Evolutionary conservation across 2,888 invertebrate genomes (phyloP).

Genomic region (Seira ritae): DNA sequence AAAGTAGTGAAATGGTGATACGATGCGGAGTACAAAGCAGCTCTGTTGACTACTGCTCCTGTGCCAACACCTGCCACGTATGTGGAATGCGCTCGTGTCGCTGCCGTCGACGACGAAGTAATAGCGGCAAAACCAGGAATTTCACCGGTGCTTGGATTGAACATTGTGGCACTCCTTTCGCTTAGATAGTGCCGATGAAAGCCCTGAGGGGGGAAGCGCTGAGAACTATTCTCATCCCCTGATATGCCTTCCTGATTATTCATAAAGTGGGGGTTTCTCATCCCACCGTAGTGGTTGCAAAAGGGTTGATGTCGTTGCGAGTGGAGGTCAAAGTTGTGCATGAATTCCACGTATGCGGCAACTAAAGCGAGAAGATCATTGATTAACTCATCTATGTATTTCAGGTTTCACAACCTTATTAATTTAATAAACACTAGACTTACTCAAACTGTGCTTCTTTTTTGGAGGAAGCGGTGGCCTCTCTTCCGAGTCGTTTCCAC

Average conservation of each 20-base stretch:
- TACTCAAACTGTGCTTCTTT: constrained; percentile 88
- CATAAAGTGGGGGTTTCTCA: constrained; percentile 56
- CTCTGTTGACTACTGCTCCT: constrained; percentile 39
- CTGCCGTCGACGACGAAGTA: constrained; percentile 34
- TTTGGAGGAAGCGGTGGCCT: constrained; percentile 95
- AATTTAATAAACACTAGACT: constrained; percentile 31
- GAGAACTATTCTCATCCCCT: constrained; percentile 16
- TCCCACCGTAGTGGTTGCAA: constrained; percentile 69
- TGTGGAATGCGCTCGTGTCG: constrained; percentile 7
- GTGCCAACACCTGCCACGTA: constrained; percentile 13
- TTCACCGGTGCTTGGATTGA: constrained; percentile 64
- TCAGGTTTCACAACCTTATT: neutral
- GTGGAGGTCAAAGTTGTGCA: constrained; percentile 73
- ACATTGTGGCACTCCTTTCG: constrained; percentile 67
- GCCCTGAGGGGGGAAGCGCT: constrained; percentile 39
- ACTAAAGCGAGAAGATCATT: no score
- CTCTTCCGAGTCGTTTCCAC: constrained; percentile 77
- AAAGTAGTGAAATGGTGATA: constrained; percentile 69
- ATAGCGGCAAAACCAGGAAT: constrained; percentile 49
- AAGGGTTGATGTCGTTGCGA: constrained; percentile 69
- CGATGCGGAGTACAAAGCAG: constrained; percentile 64
- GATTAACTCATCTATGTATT: no score
- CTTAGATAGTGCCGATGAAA: constrained; percentile 61
- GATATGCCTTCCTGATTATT: constrained; percentile 50
- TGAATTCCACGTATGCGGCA: constrained; percentile 72